Conservation (phyloP, 1,140 invertebrate species). For the Xylocopa sonorina region DNA sequence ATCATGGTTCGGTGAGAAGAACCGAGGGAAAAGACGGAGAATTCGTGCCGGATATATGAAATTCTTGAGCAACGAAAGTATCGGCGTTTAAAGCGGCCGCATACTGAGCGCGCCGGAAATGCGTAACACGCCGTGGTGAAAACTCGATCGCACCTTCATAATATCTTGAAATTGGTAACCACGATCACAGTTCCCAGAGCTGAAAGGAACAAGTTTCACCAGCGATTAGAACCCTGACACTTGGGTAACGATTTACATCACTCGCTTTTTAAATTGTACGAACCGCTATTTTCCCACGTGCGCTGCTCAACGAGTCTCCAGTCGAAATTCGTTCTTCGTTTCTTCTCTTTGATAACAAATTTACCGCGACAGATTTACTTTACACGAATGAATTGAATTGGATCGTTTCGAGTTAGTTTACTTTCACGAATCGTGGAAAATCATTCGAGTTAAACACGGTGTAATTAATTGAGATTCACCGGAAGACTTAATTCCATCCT, state of each 20-base stretch:
- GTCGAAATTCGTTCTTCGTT: neutral
- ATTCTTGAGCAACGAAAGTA: constrained; percentile 45
- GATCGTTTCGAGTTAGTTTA: neutral
- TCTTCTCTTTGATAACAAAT: neutral
- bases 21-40: neutral
- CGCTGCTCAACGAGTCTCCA: neutral
- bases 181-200: constrained; percentile 31
- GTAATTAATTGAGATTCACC: constrained; percentile 38
- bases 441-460: constrained; percentile 58
- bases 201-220: constrained; percentile 38
- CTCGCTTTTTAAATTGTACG: neutral
- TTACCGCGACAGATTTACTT: neutral
- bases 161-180: constrained; percentile 56
- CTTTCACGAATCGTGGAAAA: constrained; percentile 33
- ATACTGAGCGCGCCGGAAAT: constrained; percentile 44
- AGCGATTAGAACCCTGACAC: neutral
- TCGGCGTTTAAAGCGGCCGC: constrained; percentile 26
- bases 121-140: constrained; percentile 57
- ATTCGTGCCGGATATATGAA: constrained; percentile 51
- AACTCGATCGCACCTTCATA: constrained; percentile 58
- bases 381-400: neutral
- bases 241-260: constrained; percentile 18
- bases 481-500: constrained; percentile 31
- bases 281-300: constrained; percentile 21
- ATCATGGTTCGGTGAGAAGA: neutral